These are phyloP conservation scores for Eueremaeus valkanovi DNA, from an alignment of 2,888 invertebrate genomes.

Conservation along the genomic window DNA sequence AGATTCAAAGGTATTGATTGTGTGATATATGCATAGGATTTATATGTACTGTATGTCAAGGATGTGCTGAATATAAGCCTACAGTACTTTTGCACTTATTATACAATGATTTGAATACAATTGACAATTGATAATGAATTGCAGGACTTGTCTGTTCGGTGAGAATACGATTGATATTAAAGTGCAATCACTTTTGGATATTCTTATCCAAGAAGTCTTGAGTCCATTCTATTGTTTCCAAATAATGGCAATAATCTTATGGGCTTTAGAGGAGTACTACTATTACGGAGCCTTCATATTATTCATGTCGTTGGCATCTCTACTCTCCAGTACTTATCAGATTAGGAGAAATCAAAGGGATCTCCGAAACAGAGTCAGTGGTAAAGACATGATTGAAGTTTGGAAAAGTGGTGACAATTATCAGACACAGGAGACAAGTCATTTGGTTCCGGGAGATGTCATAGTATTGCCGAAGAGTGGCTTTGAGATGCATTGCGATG, in stretches of 20 bases:
- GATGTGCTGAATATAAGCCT: too few species aligned
- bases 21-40: not conserved
- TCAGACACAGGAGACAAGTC: not conserved
- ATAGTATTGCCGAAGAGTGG: constrained; percentile 52
- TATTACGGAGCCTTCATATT: constrained; percentile 54
- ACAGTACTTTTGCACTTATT: too few species aligned
- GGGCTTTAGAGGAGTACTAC: constrained; percentile 55
- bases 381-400: constrained; percentile 13
- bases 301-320: constrained; percentile 26
- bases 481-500: constrained; percentile 55
- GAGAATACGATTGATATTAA: constrained; percentile 29
- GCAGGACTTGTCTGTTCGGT: not conserved
- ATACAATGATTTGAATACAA: not conserved
- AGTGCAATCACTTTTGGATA: constrained; percentile 20
- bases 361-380: constrained; percentile 52
- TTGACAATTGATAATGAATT: not conserved
- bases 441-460: constrained; percentile 55
- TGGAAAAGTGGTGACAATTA: not conserved
- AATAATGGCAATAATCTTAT: constrained; percentile 55
- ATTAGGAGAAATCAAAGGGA: constrained; percentile 45
- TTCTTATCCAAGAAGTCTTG: constrained; percentile 37
- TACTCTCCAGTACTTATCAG: not conserved
- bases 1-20: constrained; percentile 20
- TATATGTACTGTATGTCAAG: too few species aligned
- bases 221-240: constrained; percentile 58